Evolutionary conservation across 2,888 invertebrate species (phyloP).

Genomic region (Hydrotaea cyrtoneurina): DNA sequence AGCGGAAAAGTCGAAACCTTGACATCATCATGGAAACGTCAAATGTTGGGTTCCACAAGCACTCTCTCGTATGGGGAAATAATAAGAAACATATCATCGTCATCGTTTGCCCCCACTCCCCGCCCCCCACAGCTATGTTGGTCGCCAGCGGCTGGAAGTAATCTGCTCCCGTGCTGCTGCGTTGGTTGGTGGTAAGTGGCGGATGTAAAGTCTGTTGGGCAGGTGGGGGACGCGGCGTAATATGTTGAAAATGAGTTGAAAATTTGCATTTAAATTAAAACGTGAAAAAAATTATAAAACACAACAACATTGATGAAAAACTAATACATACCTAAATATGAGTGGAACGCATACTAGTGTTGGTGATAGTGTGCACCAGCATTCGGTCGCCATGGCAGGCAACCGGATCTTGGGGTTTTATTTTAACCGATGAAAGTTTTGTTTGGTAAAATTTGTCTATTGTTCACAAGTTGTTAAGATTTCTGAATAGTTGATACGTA

Average conservation of each 20-base stretch:
- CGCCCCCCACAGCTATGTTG: conserved; percentile 53
- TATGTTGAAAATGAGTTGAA: conserved; percentile 72
- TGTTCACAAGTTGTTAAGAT: no score
- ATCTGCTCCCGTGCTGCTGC: conserved; percentile 45
- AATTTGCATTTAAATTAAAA: conserved; percentile 74
- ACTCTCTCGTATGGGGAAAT: conserved; percentile 45
- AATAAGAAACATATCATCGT: conserved; percentile 59
- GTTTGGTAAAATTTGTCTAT: no score
- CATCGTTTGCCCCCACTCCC: no score
- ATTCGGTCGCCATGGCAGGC: neutral
- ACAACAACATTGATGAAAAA: conserved; percentile 65
- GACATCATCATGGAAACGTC: conserved; percentile 43
- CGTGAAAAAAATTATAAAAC: conserved; percentile 67
- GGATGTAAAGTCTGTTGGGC: conserved; percentile 53
- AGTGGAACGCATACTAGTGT: neutral
- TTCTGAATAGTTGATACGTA: no score
- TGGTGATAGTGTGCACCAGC: neutral
- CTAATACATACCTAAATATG: conserved; percentile 60
- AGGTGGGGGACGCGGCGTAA: conserved; percentile 63
- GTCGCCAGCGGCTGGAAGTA: conserved; percentile 64
- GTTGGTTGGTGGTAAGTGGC: conserved; percentile 11
- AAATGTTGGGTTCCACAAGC: conserved; percentile 16
- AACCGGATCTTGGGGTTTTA: neutral
- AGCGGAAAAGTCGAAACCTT: conserved; percentile 55
- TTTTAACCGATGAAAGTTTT: neutral